Evolutionary conservation across 2,113 vertebrate species (phyloP).

Genomic region (Gymnorhina tibicen): DNA sequence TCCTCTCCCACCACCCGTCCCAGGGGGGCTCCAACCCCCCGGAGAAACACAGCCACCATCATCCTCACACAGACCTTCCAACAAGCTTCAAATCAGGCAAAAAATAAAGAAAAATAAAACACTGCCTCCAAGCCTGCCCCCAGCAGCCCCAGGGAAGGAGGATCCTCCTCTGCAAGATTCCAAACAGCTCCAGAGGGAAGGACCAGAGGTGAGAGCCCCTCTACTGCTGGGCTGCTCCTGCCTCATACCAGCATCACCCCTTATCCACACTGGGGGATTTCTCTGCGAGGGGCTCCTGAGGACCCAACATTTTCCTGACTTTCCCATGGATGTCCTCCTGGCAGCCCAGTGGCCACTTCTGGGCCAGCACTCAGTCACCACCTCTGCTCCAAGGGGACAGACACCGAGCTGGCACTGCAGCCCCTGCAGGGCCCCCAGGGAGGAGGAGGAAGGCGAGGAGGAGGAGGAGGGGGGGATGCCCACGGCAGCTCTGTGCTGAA

Average conservation of each 20-base stretch:
- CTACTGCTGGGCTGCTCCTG: fast-evolving
- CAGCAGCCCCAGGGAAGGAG: background rate
- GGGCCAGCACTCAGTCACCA: background rate
- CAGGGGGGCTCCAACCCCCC: fast-evolving
- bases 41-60: background rate
- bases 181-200: background rate
- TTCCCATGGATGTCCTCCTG: fast-evolving
- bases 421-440: background rate
- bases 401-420: fast-evolving
- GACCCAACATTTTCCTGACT: fast-evolving
- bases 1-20: fast-evolving
- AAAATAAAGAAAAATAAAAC: background rate
- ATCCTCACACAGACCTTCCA: background rate
- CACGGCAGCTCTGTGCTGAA: fast-evolving
- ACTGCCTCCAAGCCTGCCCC: background rate
- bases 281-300: background rate
- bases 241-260: fast-evolving
- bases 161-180: background rate
- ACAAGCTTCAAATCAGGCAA: background rate
- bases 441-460: background rate
- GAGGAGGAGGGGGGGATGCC: background rate
- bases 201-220: background rate
- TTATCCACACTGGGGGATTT: fast-evolving
- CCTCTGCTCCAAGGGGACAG: fast-evolving
- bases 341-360: background rate